A percentile compares a stretch with the other conserved stretches of the same genome.
phyloP scores from a whole-genome alignment of 2,888 invertebrate genomes.

The Ephialtes manifestator region DNA sequence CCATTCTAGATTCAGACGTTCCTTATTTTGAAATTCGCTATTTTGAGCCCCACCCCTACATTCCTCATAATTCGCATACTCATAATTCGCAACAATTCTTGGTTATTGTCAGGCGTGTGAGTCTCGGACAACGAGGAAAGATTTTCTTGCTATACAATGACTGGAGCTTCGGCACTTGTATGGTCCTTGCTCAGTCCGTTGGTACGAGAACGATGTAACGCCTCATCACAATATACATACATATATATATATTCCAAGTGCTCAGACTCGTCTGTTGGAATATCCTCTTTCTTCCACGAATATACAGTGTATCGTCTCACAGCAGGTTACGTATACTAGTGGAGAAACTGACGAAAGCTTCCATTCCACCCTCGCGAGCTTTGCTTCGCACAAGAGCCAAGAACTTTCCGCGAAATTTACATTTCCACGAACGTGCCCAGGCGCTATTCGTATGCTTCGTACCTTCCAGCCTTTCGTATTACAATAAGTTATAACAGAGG shows the following conservation, averaged over 20 bases:
- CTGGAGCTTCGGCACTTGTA: too few relatives aligned
- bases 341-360: constrained; percentile 70
- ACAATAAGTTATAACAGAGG: constrained; percentile 66
- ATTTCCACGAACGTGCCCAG: constrained; percentile 72
- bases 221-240: background rate
- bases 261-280: constrained; percentile 20
- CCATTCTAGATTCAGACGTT: too few relatives aligned
- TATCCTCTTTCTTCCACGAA: constrained; percentile 33
- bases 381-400: constrained; percentile 68
- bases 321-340: constrained; percentile 30
- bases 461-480: constrained; percentile 51
- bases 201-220: too few relatives aligned
- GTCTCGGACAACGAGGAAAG: too few relatives aligned
- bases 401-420: constrained; percentile 76
- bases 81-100: too few relatives aligned
- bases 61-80: too few relatives aligned
- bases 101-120: too few relatives aligned
- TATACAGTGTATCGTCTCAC: constrained; percentile 54
- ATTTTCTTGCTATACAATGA: too few relatives aligned
- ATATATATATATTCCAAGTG: constrained; percentile 34
- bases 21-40: too few relatives aligned
- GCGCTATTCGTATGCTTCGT: constrained; percentile 66
- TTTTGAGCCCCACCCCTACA: too few relatives aligned
- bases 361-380: constrained; percentile 68
- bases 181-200: too few relatives aligned